These are phyloP conservation scores for Polymixis flavicincta DNA, from an alignment of 2,888 invertebrate species.

Conservation along the genomic window DNA sequence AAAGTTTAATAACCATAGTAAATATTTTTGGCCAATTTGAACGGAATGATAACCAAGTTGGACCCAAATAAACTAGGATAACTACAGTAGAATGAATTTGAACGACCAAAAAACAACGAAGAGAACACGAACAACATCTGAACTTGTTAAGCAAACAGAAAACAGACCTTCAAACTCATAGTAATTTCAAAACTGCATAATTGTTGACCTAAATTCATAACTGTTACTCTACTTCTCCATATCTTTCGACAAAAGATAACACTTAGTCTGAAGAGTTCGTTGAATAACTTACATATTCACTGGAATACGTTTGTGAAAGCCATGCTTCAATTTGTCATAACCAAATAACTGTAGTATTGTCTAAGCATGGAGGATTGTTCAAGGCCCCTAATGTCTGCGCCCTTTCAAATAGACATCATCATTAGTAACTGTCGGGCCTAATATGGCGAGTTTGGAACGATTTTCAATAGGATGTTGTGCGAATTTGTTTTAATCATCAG, in stretches of 20 bases:
- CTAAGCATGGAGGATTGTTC: slow-evolving; percentile 2
- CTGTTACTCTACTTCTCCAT: slow-evolving; percentile 21
- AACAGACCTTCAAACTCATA: slow-evolving; percentile 33
- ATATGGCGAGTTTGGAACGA: not conserved
- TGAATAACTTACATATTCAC: slow-evolving; percentile 45
- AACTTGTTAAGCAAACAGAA: not conserved
- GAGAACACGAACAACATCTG: not conserved
- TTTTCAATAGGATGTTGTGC: not conserved
- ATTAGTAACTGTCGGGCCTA: slow-evolving; percentile 27
- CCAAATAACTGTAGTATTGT: slow-evolving; percentile 10
- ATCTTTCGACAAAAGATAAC: slow-evolving; percentile 54
- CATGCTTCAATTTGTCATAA: slow-evolving; percentile 10
- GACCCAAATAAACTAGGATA: not conserved
- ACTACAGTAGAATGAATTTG: no score
- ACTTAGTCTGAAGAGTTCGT: slow-evolving; percentile 43
- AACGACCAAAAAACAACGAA: not conserved
- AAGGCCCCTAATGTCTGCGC: slow-evolving; percentile 25
- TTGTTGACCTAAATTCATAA: slow-evolving; percentile 57
- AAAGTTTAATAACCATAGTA: not conserved
- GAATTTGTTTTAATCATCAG: slow-evolving; percentile 4
- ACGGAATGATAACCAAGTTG: not conserved
- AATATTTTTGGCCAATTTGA: not conserved
- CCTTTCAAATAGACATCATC: slow-evolving; percentile 40
- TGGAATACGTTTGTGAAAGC: slow-evolving; percentile 38
- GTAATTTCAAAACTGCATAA: slow-evolving; percentile 46